A percentile compares a stretch with the other conserved stretches of the same genome.
phyloP scores from a whole-genome alignment of 23 tunicate genomes.

The Styela plicata region DNA sequence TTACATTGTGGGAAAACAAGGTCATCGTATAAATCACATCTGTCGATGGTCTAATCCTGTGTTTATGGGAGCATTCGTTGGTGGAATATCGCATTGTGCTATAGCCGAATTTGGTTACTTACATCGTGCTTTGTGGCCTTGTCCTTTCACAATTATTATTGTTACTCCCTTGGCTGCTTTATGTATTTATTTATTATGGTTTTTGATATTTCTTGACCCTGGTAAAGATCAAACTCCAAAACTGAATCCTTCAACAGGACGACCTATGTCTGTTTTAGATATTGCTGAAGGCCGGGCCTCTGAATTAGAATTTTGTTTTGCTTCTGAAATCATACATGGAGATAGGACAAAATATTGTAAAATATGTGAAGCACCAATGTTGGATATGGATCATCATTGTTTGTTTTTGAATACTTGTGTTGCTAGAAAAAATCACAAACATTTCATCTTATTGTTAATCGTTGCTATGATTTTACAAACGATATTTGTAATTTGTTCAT shows the following conservation, averaged over 20 bases:
- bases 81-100: slow-evolving; percentile 65
- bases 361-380: slow-evolving; percentile 54
- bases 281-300: slow-evolving; percentile 56
- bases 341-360: slow-evolving; percentile 55
- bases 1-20: slow-evolving; percentile 30
- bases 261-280: slow-evolving; percentile 50
- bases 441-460: slow-evolving; percentile 45
- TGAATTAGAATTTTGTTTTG: slow-evolving; percentile 67
- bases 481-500: background rate
- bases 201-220: slow-evolving; percentile 54
- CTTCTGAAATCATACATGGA: slow-evolving; percentile 52
- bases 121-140: slow-evolving; percentile 57
- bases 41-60: slow-evolving; percentile 82
- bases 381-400: slow-evolving; percentile 83
- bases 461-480: slow-evolving; percentile 65
- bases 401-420: slow-evolving; percentile 71
- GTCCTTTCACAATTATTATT: slow-evolving; percentile 2
- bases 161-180: slow-evolving; percentile 6
- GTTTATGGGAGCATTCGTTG: slow-evolving; percentile 70
- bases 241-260: slow-evolving; percentile 4
- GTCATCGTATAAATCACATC: slow-evolving; percentile 66
- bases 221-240: slow-evolving; percentile 39
- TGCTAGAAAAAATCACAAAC: slow-evolving; percentile 57
- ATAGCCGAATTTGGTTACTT: slow-evolving; percentile 22
- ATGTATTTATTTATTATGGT: slow-evolving; percentile 30